Evolutionary conservation across 2,888 invertebrate genomes (phyloP).

Genomic region (Encarsia formosa): DNA sequence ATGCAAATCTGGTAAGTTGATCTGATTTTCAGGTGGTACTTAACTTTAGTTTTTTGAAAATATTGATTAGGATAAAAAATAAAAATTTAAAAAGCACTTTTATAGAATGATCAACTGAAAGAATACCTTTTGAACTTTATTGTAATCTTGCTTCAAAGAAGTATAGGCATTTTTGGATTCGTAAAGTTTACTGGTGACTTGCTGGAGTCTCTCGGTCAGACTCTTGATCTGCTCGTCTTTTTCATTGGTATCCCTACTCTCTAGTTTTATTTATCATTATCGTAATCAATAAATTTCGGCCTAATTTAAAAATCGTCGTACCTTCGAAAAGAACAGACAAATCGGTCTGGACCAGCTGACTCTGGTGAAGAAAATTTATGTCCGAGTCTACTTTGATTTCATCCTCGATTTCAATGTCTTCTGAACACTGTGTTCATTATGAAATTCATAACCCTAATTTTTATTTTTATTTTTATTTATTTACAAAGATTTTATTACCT

Average conservation of each 20-base stretch:
- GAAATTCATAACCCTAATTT: neutral
- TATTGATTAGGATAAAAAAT: no score
- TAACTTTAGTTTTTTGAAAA: no score
- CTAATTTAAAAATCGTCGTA: neutral
- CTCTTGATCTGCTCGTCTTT: constrained; percentile 59
- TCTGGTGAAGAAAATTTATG: neutral
- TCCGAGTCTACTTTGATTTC: neutral
- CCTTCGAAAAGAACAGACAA: neutral
- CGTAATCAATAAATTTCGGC: neutral
- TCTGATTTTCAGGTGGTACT: no score
- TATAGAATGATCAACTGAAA: no score
- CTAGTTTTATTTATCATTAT: neutral
- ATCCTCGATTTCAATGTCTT: neutral
- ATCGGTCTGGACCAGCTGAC: constrained; percentile 13
- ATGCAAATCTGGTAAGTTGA: no score
- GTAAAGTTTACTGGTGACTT: constrained; percentile 61
- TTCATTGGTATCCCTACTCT: constrained; percentile 10
- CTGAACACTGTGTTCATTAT: neutral
- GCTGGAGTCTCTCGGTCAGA: constrained; percentile 59
- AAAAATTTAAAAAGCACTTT: no score
- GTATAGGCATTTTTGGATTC: constrained; percentile 68
- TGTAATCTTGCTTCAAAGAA: constrained; percentile 67
- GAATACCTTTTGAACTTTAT: constrained; percentile 63
- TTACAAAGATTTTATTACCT: neutral
- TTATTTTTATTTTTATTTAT: neutral